Conservation (phyloP, 2,888 invertebrate genomes). For the Callyntrura sp. region DNA sequence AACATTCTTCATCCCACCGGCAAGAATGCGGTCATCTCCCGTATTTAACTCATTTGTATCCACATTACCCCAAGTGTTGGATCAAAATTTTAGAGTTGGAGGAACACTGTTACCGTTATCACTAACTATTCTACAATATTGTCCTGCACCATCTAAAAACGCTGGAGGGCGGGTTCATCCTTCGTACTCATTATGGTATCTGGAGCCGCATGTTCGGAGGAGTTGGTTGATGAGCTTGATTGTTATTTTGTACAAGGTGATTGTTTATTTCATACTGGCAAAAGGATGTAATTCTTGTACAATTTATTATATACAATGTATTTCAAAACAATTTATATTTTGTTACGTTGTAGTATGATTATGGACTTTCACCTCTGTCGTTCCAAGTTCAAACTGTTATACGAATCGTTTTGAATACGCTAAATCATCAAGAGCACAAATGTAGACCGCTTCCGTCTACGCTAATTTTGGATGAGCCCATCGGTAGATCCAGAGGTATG, state of each 20-base stretch:
- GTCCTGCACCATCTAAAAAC: slow-evolving; percentile 90
- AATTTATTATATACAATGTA: neutral
- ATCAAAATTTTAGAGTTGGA: slow-evolving; percentile 98
- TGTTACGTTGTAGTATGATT: slow-evolving; percentile 85
- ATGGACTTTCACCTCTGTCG: slow-evolving; percentile 85
- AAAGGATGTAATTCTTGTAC: neutral
- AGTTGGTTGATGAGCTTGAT: slow-evolving; percentile 97
- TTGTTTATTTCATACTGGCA: neutral
- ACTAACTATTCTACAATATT: slow-evolving; percentile 92
- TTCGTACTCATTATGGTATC: slow-evolving; percentile 93
- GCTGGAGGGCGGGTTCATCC: slow-evolving; percentile 87
- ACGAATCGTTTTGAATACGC: slow-evolving; percentile 95
- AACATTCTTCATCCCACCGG: slow-evolving; percentile 95
- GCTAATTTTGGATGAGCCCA: slow-evolving; percentile 91
- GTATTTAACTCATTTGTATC: slow-evolving; percentile 98
- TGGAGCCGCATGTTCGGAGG: slow-evolving; percentile 94
- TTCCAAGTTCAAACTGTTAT: slow-evolving; percentile 92
- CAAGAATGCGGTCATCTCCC: slow-evolving; percentile 94
- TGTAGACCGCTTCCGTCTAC: slow-evolving; percentile 94
- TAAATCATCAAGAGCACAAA: slow-evolving; percentile 96
- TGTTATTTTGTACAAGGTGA: slow-evolving; percentile 97
- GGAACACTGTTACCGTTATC: slow-evolving; percentile 94
- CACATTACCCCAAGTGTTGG: slow-evolving; percentile 96
- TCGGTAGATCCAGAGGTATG: slow-evolving; percentile 89
- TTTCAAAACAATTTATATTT: neutral